Evolutionary conservation across 1,140 invertebrate species (phyloP), one percentile per base, ranked within the genome.

Genomic region (Habropoda laboriosa): DNA sequence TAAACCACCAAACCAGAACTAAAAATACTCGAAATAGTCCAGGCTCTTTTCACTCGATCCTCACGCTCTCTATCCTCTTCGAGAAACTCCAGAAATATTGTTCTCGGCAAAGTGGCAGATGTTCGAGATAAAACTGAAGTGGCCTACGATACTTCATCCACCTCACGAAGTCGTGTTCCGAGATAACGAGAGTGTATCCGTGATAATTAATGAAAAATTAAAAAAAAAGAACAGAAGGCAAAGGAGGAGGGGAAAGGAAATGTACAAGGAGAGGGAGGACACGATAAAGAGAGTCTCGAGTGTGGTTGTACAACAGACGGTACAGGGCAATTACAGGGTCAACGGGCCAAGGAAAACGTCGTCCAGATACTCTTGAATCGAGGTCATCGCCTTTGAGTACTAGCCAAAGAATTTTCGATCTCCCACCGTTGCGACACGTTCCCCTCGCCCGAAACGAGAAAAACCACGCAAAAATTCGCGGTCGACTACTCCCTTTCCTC

Each of bases 341-440:
- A 86, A 86, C 84, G 76, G 85, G 83, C 80, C 85, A 86, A 86
- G 84, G 85, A 86, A 86, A 86, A 86, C 84, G 61, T 86, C 85
- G 71, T 86, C 85, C 84, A 86, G 85, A 82, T 86, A 86, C 84
- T 86, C 81, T 86, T 53, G 57, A 47, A 42, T 86, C 84, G 74
- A 86, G 84, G 83, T 85, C 84, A 83, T 86, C 85, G 66, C 70
- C 77, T 86, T 78, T 72, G 66, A 84, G 76, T 45, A 77, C 27
- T 81, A 85, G 82, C 79, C 82, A 73, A 85, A 85, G 72, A 81
- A 85, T 85, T 85, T 83, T 81, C 63, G 68, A 81, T 73, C 55
- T 45, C 53, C 40, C 60, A 70, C 35, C 21, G 42, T 47, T 49
- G 80, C 67, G 74, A 79, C 35, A 30, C 40, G 70, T 27, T 68